Evolutionary conservation across 2,888 invertebrate species (phyloP).

Genomic region (Aleiodes alternator): DNA sequence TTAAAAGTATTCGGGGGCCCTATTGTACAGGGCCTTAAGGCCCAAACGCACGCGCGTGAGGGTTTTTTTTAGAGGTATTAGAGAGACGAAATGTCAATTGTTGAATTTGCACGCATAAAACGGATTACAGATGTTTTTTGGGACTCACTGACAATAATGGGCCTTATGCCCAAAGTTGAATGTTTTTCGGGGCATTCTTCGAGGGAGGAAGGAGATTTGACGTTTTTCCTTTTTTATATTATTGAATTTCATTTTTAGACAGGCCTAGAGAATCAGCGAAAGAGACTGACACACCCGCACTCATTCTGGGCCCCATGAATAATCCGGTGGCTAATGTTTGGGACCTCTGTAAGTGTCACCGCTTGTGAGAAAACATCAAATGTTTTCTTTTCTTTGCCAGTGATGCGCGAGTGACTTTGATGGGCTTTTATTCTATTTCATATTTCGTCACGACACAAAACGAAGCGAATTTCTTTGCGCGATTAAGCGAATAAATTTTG

Average conservation of each 20-base stretch:
- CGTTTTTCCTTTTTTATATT: slow-evolving; percentile 15
- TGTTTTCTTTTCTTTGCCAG: slow-evolving; percentile 19
- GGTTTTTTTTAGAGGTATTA: slow-evolving; percentile 56
- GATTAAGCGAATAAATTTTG: too few relatives aligned
- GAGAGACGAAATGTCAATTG: slow-evolving; percentile 61
- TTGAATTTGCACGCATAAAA: slow-evolving; percentile 74
- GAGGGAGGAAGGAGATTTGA: neutral
- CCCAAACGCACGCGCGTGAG: slow-evolving; percentile 39
- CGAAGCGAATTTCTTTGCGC: slow-evolving; percentile 29
- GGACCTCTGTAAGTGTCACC: slow-evolving; percentile 37
- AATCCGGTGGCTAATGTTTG: slow-evolving; percentile 62
- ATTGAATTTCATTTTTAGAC: slow-evolving; percentile 26
- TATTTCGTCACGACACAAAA: slow-evolving; percentile 38
- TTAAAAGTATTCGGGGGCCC: slow-evolving; percentile 28
- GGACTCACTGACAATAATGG: slow-evolving; percentile 50
- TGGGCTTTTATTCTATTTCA: slow-evolving; percentile 35
- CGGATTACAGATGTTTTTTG: slow-evolving; percentile 75
- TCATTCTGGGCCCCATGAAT: slow-evolving; percentile 55
- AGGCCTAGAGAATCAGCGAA: slow-evolving; percentile 15
- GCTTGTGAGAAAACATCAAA: slow-evolving; percentile 28
- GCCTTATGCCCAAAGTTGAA: slow-evolving; percentile 13
- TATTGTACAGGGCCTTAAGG: slow-evolving; percentile 33
- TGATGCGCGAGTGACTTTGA: slow-evolving; percentile 42
- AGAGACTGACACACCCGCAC: slow-evolving; percentile 26
- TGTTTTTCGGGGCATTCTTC: neutral